Evolutionary conservation across 1,140 invertebrate species (phyloP).

Genomic region (Pseudomyrmex gracilis): DNA sequence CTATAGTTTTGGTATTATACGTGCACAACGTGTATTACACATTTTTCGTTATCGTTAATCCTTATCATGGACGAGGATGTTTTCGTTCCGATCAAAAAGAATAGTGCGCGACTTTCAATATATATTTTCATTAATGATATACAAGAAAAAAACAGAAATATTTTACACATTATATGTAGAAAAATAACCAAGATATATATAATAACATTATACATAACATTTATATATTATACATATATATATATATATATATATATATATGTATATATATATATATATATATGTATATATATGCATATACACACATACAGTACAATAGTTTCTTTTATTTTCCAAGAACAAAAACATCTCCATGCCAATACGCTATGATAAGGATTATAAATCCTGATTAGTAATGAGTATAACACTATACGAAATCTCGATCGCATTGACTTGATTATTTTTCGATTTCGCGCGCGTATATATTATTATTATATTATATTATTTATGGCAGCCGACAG

Average conservation of each 20-base stretch:
- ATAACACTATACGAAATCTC: not conserved
- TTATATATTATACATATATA: too few species aligned
- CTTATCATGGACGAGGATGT: slow-evolving; percentile 28
- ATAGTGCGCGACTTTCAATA: not conserved
- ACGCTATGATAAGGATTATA: slow-evolving; percentile 32
- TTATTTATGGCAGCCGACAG: too few species aligned
- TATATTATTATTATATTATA: not conserved
- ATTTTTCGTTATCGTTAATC: slow-evolving; percentile 28
- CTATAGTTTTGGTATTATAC: slow-evolving; percentile 43
- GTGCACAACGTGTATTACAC: slow-evolving; percentile 58
- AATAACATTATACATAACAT: not conserved
- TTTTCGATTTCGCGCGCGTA: too few species aligned
- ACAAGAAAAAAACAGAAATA: not conserved
- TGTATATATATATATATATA: too few species aligned
- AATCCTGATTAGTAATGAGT: not conserved
- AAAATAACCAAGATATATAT: not conserved
- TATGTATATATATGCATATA: too few species aligned
- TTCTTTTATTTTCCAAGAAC: not conserved
- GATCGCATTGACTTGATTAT: slow-evolving; percentile 19
- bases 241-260: too few species aligned
- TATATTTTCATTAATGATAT: not conserved
- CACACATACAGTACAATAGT: not conserved
- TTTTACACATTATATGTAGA: not conserved
- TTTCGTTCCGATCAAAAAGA: not conserved
- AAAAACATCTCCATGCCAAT: not conserved